These are phyloP conservation scores for Crotalus viridis DNA, from an alignment of 2,113 vertebrate species.

Conservation along the genomic window DNA sequence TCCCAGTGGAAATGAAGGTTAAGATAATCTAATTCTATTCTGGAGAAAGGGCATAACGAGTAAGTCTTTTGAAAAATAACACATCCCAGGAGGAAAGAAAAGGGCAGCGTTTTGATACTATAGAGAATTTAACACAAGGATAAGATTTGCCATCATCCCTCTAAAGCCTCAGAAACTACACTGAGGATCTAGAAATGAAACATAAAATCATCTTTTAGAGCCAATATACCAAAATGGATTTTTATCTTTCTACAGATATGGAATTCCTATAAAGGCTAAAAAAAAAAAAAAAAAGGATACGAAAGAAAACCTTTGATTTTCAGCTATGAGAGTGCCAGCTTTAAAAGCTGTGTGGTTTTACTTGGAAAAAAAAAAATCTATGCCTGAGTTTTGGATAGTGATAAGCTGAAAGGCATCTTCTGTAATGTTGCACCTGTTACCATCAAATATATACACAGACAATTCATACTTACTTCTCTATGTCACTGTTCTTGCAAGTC, in stretches of 20 bases:
- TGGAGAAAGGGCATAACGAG: not conserved
- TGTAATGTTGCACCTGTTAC: not conserved
- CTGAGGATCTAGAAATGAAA: not conserved
- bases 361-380: not conserved
- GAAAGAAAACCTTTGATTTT: not conserved
- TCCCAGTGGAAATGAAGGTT: conserved; percentile 10
- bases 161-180: not conserved
- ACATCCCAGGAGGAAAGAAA: not conserved
- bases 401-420: not conserved
- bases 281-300: not conserved
- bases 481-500: conserved; percentile 99
- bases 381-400: not conserved
- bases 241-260: not conserved
- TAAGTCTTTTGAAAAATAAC: conserved; percentile 11
- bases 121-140: not conserved
- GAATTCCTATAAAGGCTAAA: not conserved
- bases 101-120: not conserved
- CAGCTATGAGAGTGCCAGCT: not conserved
- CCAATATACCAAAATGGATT: not conserved
- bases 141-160: not conserved
- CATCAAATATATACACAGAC: not conserved
- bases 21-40: conserved; percentile 2
- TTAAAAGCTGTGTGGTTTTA: not conserved
- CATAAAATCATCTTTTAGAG: not conserved
- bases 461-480: conserved; percentile 88